Base-by-base conservation (phyloP, 1,140 invertebrate genomes). In the Micrasema minimum region DNA sequence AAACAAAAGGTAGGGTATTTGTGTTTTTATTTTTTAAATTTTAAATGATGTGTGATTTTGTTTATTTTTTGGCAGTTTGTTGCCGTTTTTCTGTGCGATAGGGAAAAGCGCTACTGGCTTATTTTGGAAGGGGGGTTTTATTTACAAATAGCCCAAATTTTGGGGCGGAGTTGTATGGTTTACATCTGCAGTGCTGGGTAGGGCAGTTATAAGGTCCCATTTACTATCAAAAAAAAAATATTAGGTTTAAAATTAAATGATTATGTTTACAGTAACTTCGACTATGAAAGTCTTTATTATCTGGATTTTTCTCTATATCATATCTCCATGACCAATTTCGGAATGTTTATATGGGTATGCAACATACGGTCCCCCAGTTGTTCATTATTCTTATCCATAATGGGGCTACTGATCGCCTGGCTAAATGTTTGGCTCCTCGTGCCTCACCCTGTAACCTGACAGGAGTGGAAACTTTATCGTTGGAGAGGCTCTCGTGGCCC, bases 101-200 rank as follows among this genome's bases (percentile, higher is more conserved):
- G 95, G 96, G 95, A 16, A 96, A 97, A 55, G 95, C 96, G 2
- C 85, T 98, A 20, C 85, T 97, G 69, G 96, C 95, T 7, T 98
- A 98, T 77, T n/a, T 97, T 97, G 94, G 96, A 97, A 78, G 95
- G 95, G n/a, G n/a, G n/a, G n/a, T n/a, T n/a, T n/a, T 26, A 95
- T 96, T n/a, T 74, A 95, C 93, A 0, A 91, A 92, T 69, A 95
- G 92, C 81, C 91, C 92, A 1, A 97, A 94, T 1, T 83, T 97
- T n/a, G n/a, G n/a, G 92, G 91, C 16, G 94, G 94, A 0, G 95
- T 97, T 0, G 92, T 97, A n/a, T 80, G 97, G 23, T 93, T 94
- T 45, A 93, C 94, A 12, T 89, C 92, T 20, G 92, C 95, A 50
- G 94, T 50, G 93, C 94, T 11, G 92, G 92, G 48, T 95, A 94